phyloP scores from a whole-genome alignment of 2,113 vertebrate species.

The Guaruba guarouba region DNA sequence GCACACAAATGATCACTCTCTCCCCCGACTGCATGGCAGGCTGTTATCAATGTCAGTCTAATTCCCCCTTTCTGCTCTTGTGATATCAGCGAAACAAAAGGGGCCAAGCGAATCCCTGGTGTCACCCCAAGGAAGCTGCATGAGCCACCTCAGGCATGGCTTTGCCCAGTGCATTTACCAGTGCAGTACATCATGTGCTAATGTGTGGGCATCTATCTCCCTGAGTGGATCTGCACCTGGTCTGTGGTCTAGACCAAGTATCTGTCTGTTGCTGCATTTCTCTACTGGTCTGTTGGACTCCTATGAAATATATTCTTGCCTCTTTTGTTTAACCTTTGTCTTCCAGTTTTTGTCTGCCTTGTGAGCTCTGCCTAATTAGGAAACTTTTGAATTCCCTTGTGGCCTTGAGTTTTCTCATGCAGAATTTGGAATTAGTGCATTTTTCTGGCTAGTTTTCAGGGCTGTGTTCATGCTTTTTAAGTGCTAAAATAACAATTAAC shows the following conservation, averaged over 20 bases:
- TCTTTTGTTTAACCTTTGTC: constrained; percentile 57
- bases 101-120: background rate
- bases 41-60: background rate
- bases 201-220: background rate
- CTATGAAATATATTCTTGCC: constrained; percentile 14
- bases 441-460: constrained; percentile 28
- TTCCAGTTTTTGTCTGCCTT: constrained; percentile 42
- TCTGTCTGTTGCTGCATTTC: background rate
- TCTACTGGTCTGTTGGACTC: background rate
- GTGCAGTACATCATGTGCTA: background rate
- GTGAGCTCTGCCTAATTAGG: constrained; percentile 66
- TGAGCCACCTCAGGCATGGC: background rate
- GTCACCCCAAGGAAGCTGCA: background rate
- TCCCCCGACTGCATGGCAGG: background rate
- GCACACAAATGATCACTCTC: background rate
- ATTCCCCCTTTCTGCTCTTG: background rate
- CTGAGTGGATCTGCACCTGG: background rate
- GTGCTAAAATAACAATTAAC: constrained; percentile 48
- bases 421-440: constrained; percentile 47
- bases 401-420: constrained; percentile 43
- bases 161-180: background rate
- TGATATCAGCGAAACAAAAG: background rate
- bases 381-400: constrained; percentile 49
- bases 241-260: background rate
- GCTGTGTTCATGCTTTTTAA: constrained; percentile 34